Percentiles rank a stretch among this genome's conserved stretches.
phyloP scores from a whole-genome alignment of 2,888 invertebrate species.

The Julus scanicus region DNA sequence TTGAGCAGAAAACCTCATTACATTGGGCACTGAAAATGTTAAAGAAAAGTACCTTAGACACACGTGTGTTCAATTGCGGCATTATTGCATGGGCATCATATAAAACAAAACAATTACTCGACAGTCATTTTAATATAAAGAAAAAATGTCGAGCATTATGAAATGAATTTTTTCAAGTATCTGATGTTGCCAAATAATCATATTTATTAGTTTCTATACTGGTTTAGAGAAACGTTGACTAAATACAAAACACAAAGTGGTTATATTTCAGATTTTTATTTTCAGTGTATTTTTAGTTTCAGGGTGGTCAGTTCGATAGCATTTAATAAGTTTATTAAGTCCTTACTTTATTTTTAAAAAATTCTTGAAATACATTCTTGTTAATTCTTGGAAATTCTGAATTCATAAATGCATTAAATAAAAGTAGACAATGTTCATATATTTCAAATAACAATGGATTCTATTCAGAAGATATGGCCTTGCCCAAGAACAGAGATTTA shows the following conservation, averaged over 20 bases:
- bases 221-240: not conserved
- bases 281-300: too few species aligned
- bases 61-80: not conserved
- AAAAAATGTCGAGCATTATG: too few species aligned
- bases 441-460: too few species aligned
- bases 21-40: not conserved
- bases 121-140: not conserved
- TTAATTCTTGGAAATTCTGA: too few species aligned
- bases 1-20: not conserved
- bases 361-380: too few species aligned
- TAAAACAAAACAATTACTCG: not conserved
- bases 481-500: constrained; percentile 10
- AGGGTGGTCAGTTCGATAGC: too few species aligned
- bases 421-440: too few species aligned
- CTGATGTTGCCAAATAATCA: not conserved
- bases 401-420: not conserved
- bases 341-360: too few species aligned
- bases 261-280: too few species aligned
- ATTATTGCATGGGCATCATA: not conserved
- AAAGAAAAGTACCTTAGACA: not conserved
- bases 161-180: not conserved
- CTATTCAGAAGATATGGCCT: too few species aligned
- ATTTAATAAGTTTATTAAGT: too few species aligned
- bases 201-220: not conserved
- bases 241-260: not conserved